A percentile compares a stretch with the other conserved stretches of the same genome.
Conservation (phyloP, 2,113 vertebrate species). For the Machaerirhynchus nigripectus region DNA sequence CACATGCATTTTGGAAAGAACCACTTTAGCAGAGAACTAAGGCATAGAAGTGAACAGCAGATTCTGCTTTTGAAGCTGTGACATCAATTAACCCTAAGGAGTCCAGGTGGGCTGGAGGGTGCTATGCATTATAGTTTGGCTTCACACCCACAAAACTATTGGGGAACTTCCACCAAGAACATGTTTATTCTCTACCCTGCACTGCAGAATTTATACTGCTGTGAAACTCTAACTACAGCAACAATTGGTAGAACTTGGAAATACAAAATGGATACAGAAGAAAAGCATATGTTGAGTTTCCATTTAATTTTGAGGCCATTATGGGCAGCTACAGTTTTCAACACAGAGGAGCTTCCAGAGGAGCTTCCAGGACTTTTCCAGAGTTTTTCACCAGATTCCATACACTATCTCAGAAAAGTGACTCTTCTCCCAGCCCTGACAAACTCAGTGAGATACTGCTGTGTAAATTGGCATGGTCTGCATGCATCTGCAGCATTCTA, state of each 20-base stretch:
- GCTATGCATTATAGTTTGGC: neutral
- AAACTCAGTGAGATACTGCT: neutral
- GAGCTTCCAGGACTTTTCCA: neutral
- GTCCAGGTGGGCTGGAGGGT: neutral
- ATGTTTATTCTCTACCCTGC: neutral
- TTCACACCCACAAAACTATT: neutral
- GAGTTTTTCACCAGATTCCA: neutral
- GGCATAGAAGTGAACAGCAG: neutral
- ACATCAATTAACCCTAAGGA: neutral
- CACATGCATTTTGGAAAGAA: neutral
- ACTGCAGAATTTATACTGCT: neutral
- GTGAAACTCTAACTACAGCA: neutral
- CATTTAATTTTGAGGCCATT: neutral
- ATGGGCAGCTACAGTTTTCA: neutral
- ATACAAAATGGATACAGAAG: neutral
- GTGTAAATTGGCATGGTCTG: neutral
- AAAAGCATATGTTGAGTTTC: neutral
- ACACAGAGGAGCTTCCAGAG: neutral
- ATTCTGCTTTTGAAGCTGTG: neutral
- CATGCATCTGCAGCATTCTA: neutral
- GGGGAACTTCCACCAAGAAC: neutral
- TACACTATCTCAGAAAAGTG: neutral
- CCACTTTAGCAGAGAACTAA: neutral
- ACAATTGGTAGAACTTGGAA: neutral
- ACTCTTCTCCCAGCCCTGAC: neutral